Base-by-base conservation (phyloP, 2,113 vertebrate species). In the Gulo gulo region DNA sequence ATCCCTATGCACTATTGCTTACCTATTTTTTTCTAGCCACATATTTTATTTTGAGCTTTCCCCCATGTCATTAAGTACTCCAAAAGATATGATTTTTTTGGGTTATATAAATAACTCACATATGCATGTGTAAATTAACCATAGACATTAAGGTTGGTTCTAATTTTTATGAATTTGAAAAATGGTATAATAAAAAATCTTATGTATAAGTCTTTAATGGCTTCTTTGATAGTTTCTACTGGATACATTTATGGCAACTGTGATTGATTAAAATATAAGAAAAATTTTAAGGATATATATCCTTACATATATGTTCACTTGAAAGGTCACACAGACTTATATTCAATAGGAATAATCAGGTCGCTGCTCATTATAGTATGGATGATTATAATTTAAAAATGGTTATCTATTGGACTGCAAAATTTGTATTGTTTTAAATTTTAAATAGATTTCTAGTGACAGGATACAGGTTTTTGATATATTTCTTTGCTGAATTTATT, bases 211-310 rank as follows among this genome's bases (percentile, higher is more conserved):
- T 93, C 20, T 91, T 61, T 73, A n/a, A 78, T 88, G 21, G 16
- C 3, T n/a, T 11, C 16, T 92, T 47, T 82, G 9, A 90, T 86
- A 86, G 71, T 87, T 95, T 55, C 1, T 16, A 76, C 18, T 81
- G 47, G 34, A 50, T 87, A 93, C 50, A 69, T 67, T 97, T 94
- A 61, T 94, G 69, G 34, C 79, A 96, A 63, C 71, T 14, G 42
- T 73, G 5, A 86, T 1, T 79, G 4, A 14, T 74, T 84, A 91
- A 85, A 87, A 83, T 9, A 13, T 52, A 74, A 88, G 42, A 69
- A 81, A 55, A 16, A 26, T 31, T 24, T 83, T 79, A 85, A 89
- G 20, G 10, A 69, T 47, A 65, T 80, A 15, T 52, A 18, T 82
- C 24, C 39, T 9, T 52, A 42, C 23, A 52, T 59, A 42, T 29